A percentile compares a stretch with the other conserved stretches of the same genome.
Evolutionary conservation across 1,140 invertebrate genomes (phyloP).

Genomic region (Aphidius ervi): DNA sequence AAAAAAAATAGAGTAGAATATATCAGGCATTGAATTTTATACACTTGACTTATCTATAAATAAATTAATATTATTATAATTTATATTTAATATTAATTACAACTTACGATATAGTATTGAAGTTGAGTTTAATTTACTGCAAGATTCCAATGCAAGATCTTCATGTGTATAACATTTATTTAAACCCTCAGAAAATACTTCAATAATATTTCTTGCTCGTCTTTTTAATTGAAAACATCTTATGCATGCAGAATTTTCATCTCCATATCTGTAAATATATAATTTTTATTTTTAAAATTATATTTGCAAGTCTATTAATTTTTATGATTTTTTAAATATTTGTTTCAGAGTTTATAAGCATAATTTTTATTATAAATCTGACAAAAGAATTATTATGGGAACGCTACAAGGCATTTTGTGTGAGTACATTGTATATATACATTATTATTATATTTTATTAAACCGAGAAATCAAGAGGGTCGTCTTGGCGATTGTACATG

Average conservation of each 20-base stretch:
- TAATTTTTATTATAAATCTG: neutral
- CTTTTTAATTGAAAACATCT: slow-evolving; percentile 61
- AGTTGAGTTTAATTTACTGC: slow-evolving; percentile 50
- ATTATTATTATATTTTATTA: neutral
- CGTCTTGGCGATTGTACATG: slow-evolving; percentile 34
- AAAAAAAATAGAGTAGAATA: no score
- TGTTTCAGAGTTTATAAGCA: no score
- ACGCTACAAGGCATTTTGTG: neutral
- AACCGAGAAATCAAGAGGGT: slow-evolving; percentile 16
- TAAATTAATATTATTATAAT: no score
- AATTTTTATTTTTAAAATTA: no score
- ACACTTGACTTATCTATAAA: neutral
- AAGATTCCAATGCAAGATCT: slow-evolving; percentile 58
- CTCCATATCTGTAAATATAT: slow-evolving; percentile 48
- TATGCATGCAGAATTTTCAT: slow-evolving; percentile 53
- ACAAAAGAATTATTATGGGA: neutral
- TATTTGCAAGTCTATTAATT: no score
- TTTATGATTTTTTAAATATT: no score
- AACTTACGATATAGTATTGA: slow-evolving; percentile 49
- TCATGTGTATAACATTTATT: slow-evolving; percentile 64
- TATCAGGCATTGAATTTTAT: neutral
- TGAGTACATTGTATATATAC: neutral
- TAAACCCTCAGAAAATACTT: slow-evolving; percentile 60
- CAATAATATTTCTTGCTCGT: slow-evolving; percentile 61
- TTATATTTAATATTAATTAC: neutral